Conservation (phyloP, 2,113 vertebrate genomes). For the Notothenia coriiceps region DNA sequence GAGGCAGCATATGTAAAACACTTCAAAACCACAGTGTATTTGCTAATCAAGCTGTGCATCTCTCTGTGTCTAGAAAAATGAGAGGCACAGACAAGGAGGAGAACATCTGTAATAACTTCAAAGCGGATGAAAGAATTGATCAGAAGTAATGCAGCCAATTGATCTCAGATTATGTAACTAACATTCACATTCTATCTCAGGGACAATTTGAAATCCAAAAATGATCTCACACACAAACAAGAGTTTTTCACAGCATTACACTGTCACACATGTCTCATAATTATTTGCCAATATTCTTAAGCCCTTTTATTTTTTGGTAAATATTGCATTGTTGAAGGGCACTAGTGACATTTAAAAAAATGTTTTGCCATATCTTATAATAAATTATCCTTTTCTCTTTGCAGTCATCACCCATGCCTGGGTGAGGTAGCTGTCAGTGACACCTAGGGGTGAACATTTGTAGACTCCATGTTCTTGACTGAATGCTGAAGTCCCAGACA, state of each 20-base stretch:
- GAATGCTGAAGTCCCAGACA: neutral
- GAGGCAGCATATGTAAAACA: conserved; percentile 50
- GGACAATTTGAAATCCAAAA: conserved; percentile 42
- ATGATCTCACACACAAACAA: conserved; percentile 42
- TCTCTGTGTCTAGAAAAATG: conserved; percentile 37
- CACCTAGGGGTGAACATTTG: conserved; percentile 73
- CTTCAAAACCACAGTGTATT: conserved; percentile 32
- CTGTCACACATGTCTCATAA: conserved; percentile 9
- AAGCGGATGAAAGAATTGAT: conserved; percentile 43
- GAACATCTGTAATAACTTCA: conserved; percentile 42
- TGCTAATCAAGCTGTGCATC: conserved; percentile 50
- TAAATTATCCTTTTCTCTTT: neutral
- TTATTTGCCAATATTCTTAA: neutral
- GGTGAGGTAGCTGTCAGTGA: conserved; percentile 67
- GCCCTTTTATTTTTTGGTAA: neutral
- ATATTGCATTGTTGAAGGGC: neutral
- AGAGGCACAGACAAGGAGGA: conserved; percentile 33
- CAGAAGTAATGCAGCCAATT: conserved; percentile 34
- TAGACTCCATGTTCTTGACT: conserved; percentile 24
- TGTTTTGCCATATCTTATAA: neutral
- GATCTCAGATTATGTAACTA: conserved; percentile 44
- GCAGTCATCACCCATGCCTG: neutral
- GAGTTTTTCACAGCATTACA: neutral
- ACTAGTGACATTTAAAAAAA: neutral
- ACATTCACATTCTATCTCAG: conserved; percentile 32